These are phyloP conservation scores for Sceloporus tristichus DNA, from an alignment of 2,113 vertebrate genomes.

Conservation along the genomic window DNA sequence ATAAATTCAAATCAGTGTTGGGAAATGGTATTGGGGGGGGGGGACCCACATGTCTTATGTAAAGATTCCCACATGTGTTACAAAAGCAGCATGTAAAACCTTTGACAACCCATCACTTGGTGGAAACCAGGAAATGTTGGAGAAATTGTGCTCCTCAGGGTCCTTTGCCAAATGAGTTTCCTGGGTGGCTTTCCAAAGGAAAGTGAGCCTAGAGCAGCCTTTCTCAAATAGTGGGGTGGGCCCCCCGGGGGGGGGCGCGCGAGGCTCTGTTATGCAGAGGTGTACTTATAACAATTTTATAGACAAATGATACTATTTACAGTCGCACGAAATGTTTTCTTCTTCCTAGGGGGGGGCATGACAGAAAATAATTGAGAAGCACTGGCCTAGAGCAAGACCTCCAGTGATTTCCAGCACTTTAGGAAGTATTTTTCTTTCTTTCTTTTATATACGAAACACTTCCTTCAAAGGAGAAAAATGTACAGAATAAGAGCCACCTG, in stretches of 20 bases:
- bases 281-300: too few relatives aligned
- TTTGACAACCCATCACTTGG: constrained; percentile 68
- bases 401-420: constrained; percentile 8
- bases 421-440: background rate
- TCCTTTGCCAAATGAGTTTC: constrained; percentile 75
- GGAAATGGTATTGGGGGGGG: constrained; percentile 47
- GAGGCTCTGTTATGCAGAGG: too few relatives aligned
- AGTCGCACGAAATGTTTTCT: too few relatives aligned
- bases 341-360: too few relatives aligned
- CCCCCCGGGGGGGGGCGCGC: too few relatives aligned
- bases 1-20: constrained; percentile 63
- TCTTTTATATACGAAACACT: constrained; percentile 24
- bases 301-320: too few relatives aligned
- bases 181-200: constrained; percentile 42
- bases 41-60: constrained; percentile 29
- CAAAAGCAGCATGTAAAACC: constrained; percentile 71
- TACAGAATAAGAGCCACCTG: constrained; percentile 71
- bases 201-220: background rate
- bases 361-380: too few relatives aligned
- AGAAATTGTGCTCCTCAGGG: constrained; percentile 72
- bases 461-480: constrained; percentile 60
- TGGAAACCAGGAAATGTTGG: constrained; percentile 79
- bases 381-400: background rate
- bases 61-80: constrained; percentile 73
- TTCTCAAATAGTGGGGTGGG: too few relatives aligned